Percentiles rank a stretch among this genome's conserved stretches.
These are phyloP conservation scores for Columba livia DNA, from an alignment of 2,113 vertebrate genomes.

Conservation along the genomic window DNA sequence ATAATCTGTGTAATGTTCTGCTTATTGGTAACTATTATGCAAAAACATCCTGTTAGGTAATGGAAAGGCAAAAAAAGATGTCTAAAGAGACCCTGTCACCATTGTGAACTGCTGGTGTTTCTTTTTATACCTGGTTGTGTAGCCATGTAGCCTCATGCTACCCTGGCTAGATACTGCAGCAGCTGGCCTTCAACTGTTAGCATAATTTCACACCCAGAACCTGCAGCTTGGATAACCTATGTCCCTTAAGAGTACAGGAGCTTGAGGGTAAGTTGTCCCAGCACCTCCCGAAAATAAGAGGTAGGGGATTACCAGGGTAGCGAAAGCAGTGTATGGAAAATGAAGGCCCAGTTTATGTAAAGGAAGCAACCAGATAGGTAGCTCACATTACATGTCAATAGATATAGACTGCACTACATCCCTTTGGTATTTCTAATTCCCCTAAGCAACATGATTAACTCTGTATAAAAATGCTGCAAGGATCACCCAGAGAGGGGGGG, in stretches of 20 bases:
- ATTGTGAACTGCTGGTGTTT: not conserved
- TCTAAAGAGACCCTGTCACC: not conserved
- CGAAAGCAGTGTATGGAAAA: not conserved
- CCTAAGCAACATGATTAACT: not conserved
- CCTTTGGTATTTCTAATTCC: not conserved
- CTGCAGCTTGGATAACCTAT: not conserved
- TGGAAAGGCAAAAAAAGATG: not conserved
- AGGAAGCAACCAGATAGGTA: not conserved
- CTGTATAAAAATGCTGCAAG: not conserved
- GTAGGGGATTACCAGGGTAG: not conserved
- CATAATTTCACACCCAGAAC: not conserved
- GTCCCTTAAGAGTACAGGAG: not conserved
- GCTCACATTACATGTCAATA: accelerated
- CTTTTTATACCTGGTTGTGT: not conserved
- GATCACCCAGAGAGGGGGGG: too few relatives aligned
- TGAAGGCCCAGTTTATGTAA: not conserved
- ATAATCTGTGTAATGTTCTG: not conserved
- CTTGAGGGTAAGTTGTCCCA: not conserved
- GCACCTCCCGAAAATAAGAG: not conserved
- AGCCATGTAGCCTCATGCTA: not conserved
- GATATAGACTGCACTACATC: not conserved
- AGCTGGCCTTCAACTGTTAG: not conserved
- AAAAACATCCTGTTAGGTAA: not conserved
- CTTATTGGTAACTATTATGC: not conserved
- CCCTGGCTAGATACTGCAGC: not conserved